These are phyloP conservation scores for Parapsyche elsis DNA, from an alignment of 1,140 invertebrate species.

Conservation along the genomic window DNA sequence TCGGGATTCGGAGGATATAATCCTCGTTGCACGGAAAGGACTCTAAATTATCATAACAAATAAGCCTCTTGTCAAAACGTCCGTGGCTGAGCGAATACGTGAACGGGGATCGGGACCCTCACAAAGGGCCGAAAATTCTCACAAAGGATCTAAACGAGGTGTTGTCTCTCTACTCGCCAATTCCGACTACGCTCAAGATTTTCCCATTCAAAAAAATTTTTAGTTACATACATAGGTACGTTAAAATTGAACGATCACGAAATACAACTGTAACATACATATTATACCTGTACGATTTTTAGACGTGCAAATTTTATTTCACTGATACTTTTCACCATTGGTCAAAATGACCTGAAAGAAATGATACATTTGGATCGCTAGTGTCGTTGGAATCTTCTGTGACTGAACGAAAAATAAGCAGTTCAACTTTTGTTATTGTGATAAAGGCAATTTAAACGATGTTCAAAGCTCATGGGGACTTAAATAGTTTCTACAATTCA, in stretches of 20 bases:
- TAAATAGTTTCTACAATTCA: background rate
- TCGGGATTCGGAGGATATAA: slow-evolving; percentile 25
- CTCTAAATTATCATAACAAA: slow-evolving; percentile 42
- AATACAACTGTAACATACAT: no score
- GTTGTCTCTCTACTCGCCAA: background rate
- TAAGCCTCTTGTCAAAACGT: slow-evolving; percentile 35
- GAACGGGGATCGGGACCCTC: background rate
- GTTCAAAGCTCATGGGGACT: no score
- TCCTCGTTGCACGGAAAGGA: slow-evolving; percentile 27
- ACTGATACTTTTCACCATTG: no score
- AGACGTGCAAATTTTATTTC: no score
- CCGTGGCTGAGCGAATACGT: background rate
- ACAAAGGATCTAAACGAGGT: slow-evolving; percentile 14
- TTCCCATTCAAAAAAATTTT: background rate
- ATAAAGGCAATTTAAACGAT: no score
- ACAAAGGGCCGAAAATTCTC: background rate
- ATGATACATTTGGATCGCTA: no score
- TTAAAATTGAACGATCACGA: no score
- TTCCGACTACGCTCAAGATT: background rate
- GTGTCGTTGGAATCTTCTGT: no score
- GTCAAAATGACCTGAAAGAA: no score
- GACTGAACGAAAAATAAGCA: no score
- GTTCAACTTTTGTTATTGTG: no score
- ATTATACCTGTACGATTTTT: no score
- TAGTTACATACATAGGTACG: background rate